Conservation (phyloP, 2,797 vertebrate species). For the Lithobates pipiens region DNA sequence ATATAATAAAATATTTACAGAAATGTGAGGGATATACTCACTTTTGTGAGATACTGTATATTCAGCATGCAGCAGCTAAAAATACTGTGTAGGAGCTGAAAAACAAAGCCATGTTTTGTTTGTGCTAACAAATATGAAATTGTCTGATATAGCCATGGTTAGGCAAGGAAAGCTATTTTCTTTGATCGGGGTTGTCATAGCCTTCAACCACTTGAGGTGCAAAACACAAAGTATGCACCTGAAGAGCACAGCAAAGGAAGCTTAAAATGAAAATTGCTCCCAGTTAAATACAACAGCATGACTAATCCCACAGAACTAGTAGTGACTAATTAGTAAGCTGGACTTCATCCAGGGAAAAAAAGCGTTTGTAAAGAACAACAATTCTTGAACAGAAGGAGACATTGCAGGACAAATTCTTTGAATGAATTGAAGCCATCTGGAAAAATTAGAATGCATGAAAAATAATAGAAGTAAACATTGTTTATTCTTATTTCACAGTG, state of each 20-base stretch:
- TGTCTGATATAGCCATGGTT: background rate
- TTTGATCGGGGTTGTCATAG: background rate
- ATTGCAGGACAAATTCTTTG: constrained; percentile 14
- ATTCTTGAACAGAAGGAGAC: constrained; percentile 41
- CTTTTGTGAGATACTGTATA: too few relatives aligned
- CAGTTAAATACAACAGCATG: constrained; percentile 20
- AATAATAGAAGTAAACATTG: constrained; percentile 1
- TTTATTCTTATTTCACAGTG: background rate
- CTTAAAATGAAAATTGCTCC: constrained; percentile 3
- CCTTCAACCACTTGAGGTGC: constrained; percentile 5
- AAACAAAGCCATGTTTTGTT: background rate
- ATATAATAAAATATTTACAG: too few relatives aligned
- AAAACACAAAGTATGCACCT: background rate
- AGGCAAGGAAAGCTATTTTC: background rate
- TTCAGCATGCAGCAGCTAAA: too few relatives aligned
- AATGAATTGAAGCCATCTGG: constrained; percentile 30
- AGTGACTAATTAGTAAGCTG: constrained; percentile 37
- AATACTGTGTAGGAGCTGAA: too few relatives aligned
- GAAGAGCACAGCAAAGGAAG: constrained; percentile 6
- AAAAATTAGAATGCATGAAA: constrained; percentile 1
- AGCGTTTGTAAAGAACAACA: constrained; percentile 35
- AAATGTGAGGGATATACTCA: too few relatives aligned
- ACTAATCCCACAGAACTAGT: constrained; percentile 23
- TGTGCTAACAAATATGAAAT: background rate
- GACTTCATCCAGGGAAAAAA: constrained; percentile 33